Conservation (phyloP, 2,797 vertebrate species). For the Microtus californicus region DNA sequence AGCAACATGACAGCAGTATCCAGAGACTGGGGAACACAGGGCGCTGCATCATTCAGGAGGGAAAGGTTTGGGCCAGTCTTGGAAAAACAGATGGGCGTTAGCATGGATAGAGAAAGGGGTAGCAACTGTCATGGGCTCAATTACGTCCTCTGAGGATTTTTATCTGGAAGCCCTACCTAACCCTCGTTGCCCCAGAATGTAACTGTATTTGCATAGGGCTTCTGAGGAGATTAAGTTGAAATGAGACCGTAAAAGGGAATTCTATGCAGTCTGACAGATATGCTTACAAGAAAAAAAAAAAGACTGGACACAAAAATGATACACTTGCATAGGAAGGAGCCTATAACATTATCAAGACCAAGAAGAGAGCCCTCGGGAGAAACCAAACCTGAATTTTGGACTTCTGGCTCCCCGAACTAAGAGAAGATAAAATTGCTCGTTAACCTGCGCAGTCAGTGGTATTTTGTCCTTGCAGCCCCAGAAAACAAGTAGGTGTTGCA, state of each 20-base stretch:
- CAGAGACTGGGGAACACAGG: background rate
- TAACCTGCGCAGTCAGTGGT: background rate
- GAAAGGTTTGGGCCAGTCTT: slow-evolving; percentile 3
- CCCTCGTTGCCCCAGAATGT: background rate
- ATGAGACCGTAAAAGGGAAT: background rate
- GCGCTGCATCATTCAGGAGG: background rate
- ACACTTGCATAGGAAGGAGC: background rate
- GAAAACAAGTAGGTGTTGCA: slow-evolving; percentile 40
- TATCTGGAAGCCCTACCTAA: background rate
- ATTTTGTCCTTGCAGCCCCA: slow-evolving; percentile 4
- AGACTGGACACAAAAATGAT: background rate
- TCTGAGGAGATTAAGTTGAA: slow-evolving; percentile 30
- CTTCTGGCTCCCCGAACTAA: background rate
- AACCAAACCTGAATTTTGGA: background rate
- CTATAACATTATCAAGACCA: background rate
- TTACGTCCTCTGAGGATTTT: background rate
- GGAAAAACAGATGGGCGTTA: slow-evolving; percentile 19
- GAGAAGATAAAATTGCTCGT: slow-evolving; percentile 36
- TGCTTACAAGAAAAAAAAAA: slow-evolving; percentile 30
- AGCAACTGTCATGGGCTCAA: background rate
- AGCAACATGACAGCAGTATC: background rate
- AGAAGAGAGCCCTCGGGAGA: background rate
- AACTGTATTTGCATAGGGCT: background rate
- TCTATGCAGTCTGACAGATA: background rate
- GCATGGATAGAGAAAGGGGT: background rate